Conservation (phyloP, 2,888 invertebrate species). For the Auanema freiburgensis region DNA sequence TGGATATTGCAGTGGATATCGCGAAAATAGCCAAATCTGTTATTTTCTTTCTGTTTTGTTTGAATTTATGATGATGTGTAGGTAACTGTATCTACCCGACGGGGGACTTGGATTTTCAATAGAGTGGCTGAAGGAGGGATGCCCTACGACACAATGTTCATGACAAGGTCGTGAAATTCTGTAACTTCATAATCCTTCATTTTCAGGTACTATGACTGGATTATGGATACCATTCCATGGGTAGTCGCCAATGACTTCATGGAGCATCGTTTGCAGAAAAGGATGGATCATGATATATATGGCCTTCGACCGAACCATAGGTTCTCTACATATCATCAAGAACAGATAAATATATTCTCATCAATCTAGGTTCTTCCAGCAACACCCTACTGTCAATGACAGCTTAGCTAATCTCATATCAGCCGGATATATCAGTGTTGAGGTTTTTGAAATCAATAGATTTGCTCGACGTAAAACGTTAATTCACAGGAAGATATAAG, state of each 20-base stretch:
- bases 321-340: background rate
- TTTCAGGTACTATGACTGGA: conserved; percentile 50
- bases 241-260: conserved; percentile 62
- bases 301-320: conserved; percentile 60
- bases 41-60: conserved; percentile 1
- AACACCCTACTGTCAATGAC: conserved; percentile 66
- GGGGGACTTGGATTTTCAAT: conserved; percentile 67
- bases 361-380: conserved; percentile 52
- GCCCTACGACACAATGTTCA: conserved; percentile 55
- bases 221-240: conserved; percentile 54
- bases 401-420: conserved; percentile 66
- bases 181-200: background rate
- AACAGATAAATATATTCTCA: background rate
- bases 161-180: conserved; percentile 26
- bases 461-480: no score
- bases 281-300: conserved; percentile 62
- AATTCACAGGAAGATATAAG: conserved; percentile 91
- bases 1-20: conserved; percentile 67
- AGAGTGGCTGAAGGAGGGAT: conserved; percentile 57
- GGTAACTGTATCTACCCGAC: conserved; percentile 67
- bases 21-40: conserved; percentile 59
- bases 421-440: conserved; percentile 64
- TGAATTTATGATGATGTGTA: conserved; percentile 24
- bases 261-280: conserved; percentile 54
- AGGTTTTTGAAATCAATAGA: no score